Conservation (phyloP, 37 sponge, comb jelly and placozoan genomes). For the Beroe ovata region DNA sequence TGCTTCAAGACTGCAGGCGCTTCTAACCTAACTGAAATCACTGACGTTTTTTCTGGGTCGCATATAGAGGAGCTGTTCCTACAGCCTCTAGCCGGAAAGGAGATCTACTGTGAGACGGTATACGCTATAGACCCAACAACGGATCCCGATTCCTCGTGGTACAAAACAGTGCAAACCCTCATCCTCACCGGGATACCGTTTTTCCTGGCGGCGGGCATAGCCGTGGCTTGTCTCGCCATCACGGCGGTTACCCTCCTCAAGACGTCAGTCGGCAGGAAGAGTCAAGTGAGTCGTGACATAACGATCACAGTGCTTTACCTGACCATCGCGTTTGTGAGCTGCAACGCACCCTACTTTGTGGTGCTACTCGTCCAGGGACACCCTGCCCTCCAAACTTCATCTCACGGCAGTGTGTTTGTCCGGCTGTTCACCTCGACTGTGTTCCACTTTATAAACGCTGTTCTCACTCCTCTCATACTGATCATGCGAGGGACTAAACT, state of each 20-base stretch:
- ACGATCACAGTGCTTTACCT: constrained; percentile 9
- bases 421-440: not conserved
- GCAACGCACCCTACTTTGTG: constrained; percentile 28
- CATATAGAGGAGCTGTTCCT: constrained; percentile 17
- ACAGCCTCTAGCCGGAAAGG: constrained; percentile 14
- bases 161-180: not conserved
- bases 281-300: not conserved
- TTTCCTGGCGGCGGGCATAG: not conserved
- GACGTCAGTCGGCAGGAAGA: not conserved
- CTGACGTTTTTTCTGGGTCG: not conserved
- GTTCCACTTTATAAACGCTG: not conserved
- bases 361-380: constrained; percentile 14
- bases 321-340: not conserved
- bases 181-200: not conserved
- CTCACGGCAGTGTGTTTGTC: not conserved
- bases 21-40: not conserved
- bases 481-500: constrained; percentile 19
- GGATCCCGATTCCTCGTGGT: not conserved
- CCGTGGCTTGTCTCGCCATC: not conserved
- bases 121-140: not conserved
- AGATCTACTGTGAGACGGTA: not conserved
- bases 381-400: not conserved
- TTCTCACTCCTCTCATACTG: not conserved
- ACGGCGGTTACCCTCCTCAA: not conserved
- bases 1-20: not conserved